Evolutionary conservation across 23 tunicate species (phyloP).

Genomic region (Corella eumyota): DNA sequence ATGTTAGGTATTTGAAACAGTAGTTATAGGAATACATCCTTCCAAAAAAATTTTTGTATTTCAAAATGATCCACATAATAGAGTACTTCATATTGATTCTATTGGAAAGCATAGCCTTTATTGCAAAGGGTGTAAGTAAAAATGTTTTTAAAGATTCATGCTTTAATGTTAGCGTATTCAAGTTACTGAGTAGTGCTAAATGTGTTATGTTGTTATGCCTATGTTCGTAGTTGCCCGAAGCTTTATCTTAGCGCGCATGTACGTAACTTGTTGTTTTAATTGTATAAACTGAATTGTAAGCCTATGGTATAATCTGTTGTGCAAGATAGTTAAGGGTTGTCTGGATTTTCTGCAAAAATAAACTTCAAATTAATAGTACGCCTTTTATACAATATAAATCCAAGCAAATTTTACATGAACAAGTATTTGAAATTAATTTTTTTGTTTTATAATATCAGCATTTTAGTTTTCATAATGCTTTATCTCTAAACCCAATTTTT

Average conservation of each 20-base stretch:
- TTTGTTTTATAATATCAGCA: too few species aligned
- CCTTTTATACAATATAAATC: too few species aligned
- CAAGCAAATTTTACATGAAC: too few species aligned
- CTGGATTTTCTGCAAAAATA: too few species aligned
- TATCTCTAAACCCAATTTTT: too few species aligned
- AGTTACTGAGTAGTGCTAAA: background rate
- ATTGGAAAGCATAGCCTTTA: background rate
- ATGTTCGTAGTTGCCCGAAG: too few species aligned
- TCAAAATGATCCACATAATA: background rate
- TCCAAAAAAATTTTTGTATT: background rate
- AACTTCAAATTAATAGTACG: too few species aligned
- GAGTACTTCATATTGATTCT: background rate
- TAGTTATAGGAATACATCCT: conserved; percentile 3
- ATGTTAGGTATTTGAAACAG: background rate
- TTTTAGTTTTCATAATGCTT: too few species aligned
- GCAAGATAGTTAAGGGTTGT: background rate
- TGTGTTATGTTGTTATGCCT: too few species aligned
- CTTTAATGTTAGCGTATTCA: background rate
- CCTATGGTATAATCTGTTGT: background rate
- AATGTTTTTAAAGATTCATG: too few species aligned
- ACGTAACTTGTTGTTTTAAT: background rate
- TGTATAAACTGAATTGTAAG: background rate
- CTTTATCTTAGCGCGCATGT: too few species aligned
- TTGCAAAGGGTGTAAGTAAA: conserved; percentile 1
- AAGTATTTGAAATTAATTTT: too few species aligned